Base-by-base conservation (phyloP, 1,140 invertebrate species). In the Hormaphis cornu region DNA sequence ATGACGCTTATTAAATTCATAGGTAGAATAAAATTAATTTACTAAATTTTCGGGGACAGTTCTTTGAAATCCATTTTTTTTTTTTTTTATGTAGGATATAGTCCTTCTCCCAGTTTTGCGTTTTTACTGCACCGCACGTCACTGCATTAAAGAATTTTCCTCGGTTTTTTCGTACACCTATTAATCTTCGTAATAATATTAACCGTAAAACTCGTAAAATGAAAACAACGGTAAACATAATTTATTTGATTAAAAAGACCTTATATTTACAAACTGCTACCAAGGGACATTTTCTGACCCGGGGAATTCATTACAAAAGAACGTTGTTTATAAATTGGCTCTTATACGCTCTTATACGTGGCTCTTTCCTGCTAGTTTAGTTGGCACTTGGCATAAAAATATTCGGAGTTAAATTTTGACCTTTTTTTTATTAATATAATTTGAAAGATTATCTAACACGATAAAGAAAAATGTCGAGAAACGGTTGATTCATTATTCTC, bases 191-290 rank as follows among this genome's bases (percentile, higher is more conserved):
- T n/a, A n/a, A n/a, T n/a, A n/a, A n/a, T n/a, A n/a, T n/a, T n/a
- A n/a, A n/a, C n/a, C n/a, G n/a, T n/a, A n/a, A n/a, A n/a, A 22
- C 30, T 58, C 33, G 3, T 24, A 40, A 40, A 58, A 58, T 16
- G 6, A 40, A 58, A 40, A 58, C 37, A 58, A 58, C 14, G 54
- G 33, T 4, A 22, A 58, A 58, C 33, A 24, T 35, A 24, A 58
- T 58, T 58, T 58, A 58, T 58, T 58, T 58, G 54, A 58, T 58
- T 58, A 58, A 58, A 58, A 58, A 58, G 20, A 37, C 20, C 54
- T 40, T 58, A 58, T n/a, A n/a, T n/a, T 58, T 58, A 56, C 40
- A 40, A 58, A 58, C 54, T 40, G 20, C 33, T 24, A 40, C 14
- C 33, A 4, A 40, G 54, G 33, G 35, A 58, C 35, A 40, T 40